phyloP scores from a whole-genome alignment of 2,113 vertebrate species.

The Urocynchramus pylzowi region DNA sequence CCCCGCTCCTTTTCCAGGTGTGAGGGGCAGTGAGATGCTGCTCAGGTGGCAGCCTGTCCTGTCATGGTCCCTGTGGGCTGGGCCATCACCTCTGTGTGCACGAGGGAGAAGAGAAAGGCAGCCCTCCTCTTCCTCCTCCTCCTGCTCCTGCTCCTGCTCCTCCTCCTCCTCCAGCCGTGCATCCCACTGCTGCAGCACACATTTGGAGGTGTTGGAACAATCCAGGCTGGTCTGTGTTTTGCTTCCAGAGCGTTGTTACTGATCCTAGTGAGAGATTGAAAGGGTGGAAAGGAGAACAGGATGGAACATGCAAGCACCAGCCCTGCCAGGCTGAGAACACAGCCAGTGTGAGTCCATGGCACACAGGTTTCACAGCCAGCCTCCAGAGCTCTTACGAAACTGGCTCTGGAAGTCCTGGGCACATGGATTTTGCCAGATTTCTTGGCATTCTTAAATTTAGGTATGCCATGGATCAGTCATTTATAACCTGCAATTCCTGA shows the following conservation, averaged over 20 bases:
- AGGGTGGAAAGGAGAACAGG: neutral
- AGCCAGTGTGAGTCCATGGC: neutral
- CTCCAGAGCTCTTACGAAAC: neutral
- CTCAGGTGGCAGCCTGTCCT: neutral
- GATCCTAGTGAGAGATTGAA: neutral
- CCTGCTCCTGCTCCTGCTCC: neutral
- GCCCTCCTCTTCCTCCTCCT: neutral
- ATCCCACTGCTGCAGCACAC: neutral
- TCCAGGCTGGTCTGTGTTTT: neutral
- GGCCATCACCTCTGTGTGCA: neutral
- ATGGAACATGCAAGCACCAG: neutral
- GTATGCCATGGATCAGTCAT: neutral
- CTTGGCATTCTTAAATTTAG: neutral
- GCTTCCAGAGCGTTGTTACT: neutral
- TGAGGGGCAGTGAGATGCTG: neutral
- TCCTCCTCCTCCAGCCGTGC: neutral
- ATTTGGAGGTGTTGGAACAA: neutral
- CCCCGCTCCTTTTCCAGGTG: neutral
- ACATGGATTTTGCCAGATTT: neutral
- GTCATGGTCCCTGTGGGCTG: accelerated
- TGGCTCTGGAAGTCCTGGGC: neutral
- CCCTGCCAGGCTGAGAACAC: neutral
- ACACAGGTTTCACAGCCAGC: neutral
- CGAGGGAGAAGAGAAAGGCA: neutral
- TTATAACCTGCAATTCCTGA: neutral